Conservation (phyloP, 1,140 invertebrate genomes). For the Heliconius congener region DNA sequence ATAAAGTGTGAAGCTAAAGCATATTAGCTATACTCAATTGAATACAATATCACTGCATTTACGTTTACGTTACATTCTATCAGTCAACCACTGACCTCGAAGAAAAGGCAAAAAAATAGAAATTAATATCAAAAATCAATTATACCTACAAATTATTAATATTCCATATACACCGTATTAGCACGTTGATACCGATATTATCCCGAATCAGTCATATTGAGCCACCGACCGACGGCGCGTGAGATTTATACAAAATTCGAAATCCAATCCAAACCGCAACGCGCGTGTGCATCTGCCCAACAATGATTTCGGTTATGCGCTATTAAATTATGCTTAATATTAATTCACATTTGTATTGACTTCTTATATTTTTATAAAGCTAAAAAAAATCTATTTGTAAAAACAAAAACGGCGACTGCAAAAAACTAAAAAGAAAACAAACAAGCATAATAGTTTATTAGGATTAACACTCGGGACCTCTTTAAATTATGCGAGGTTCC, state of each 20-base stretch:
- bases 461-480: no score
- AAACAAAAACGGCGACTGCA: no score
- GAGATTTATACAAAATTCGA: slow-evolving; percentile 45
- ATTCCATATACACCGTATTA: slow-evolving; percentile 1
- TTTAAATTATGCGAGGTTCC: no score
- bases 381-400: no score
- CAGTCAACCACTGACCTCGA: no score
- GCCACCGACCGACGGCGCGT: slow-evolving; percentile 32
- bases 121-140: no score
- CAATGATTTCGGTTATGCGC: slow-evolving; percentile 20
- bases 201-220: slow-evolving; percentile 37
- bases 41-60: no score
- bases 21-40: no score
- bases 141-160: slow-evolving; percentile 10
- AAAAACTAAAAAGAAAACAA: no score
- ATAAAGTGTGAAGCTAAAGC: not conserved
- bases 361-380: not conserved
- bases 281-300: slow-evolving; percentile 28
- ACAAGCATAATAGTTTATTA: no score
- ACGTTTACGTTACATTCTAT: no score
- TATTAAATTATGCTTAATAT: slow-evolving; percentile 19
- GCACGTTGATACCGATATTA: slow-evolving; percentile 35
- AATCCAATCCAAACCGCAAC: slow-evolving; percentile 42
- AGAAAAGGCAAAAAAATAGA: no score
- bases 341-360: slow-evolving; percentile 14